Percentiles rank a stretch among this genome's conserved stretches.
These are phyloP conservation scores for Listronotus bonariensis DNA, from an alignment of 1,140 invertebrate genomes.

Conservation along the genomic window DNA sequence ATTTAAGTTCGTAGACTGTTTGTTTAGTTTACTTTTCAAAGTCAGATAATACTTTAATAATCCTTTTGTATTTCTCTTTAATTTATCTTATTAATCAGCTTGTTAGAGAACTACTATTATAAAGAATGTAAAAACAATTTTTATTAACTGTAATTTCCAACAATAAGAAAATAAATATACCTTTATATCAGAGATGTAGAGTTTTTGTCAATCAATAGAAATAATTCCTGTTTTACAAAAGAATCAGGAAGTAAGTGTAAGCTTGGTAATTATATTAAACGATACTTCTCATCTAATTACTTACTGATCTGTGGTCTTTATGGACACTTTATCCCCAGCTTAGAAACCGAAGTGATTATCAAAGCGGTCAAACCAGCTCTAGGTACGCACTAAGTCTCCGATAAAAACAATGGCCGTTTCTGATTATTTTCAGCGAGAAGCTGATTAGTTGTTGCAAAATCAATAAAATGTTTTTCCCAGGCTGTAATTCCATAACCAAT, in stretches of 20 bases:
- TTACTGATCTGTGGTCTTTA: constrained; percentile 12
- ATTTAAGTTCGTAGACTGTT: too few species aligned
- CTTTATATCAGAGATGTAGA: too few species aligned
- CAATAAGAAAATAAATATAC: too few species aligned
- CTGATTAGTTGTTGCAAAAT: constrained; percentile 3
- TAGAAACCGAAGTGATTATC: constrained; percentile 21
- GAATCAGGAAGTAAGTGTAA: constrained; percentile 22
- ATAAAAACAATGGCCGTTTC: constrained; percentile 19
- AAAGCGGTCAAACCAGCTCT: constrained; percentile 22
- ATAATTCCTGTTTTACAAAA: constrained; percentile 1
- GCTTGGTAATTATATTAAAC: constrained; percentile 15
- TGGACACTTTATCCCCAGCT: constrained; percentile 16
- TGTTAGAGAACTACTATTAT: too few species aligned
- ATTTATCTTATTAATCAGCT: too few species aligned
- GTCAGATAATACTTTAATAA: too few species aligned
- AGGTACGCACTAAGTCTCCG: constrained; percentile 13
- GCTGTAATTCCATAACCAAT: constrained; percentile 2
- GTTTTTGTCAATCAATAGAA: constrained; percentile 8
- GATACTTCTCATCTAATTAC: constrained; percentile 21
- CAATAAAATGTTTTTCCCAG: constrained; percentile 17
- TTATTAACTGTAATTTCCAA: too few species aligned
- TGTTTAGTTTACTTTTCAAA: too few species aligned
- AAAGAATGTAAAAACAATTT: too few species aligned
- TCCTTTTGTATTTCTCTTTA: too few species aligned
- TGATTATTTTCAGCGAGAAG: constrained; percentile 12